phyloP scores from a whole-genome alignment of 2,888 invertebrate species.

The Calameuta filiformis region DNA sequence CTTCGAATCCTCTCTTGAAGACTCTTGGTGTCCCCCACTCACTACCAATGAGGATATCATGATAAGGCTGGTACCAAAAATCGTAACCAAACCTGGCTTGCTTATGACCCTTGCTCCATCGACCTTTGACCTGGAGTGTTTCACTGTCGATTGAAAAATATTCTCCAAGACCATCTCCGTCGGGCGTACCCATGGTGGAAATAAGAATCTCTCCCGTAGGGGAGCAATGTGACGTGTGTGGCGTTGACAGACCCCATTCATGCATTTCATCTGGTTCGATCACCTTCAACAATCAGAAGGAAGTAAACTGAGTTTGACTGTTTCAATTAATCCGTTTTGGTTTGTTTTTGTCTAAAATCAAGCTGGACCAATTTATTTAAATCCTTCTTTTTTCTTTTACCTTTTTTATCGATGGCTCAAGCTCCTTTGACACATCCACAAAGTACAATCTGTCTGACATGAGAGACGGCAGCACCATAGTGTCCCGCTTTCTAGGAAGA shows the following conservation, averaged over 20 bases:
- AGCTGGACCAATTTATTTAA: background rate
- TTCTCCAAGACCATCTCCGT: slow-evolving; percentile 88
- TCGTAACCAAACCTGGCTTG: slow-evolving; percentile 89
- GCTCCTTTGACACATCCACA: slow-evolving; percentile 81
- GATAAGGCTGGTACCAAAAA: slow-evolving; percentile 97
- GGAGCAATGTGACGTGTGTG: slow-evolving; percentile 95
- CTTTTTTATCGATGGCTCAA: slow-evolving; percentile 79
- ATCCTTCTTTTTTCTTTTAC: slow-evolving; percentile 62
- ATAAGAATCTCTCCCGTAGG: slow-evolving; percentile 95
- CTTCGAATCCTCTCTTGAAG: slow-evolving; percentile 75
- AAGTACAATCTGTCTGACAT: slow-evolving; percentile 86
- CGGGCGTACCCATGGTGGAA: slow-evolving; percentile 89
- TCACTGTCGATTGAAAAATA: slow-evolving; percentile 89
- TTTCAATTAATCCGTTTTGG: background rate
- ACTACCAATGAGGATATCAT: slow-evolving; percentile 88
- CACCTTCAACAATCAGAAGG: slow-evolving; percentile 67
- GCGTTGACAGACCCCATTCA: slow-evolving; percentile 81
- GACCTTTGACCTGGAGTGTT: slow-evolving; percentile 81
- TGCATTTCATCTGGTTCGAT: slow-evolving; percentile 85
- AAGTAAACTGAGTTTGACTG: background rate
- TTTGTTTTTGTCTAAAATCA: background rate
- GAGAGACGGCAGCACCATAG: slow-evolving; percentile 85
- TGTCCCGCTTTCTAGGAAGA: slow-evolving; percentile 72
- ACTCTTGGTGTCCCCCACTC: slow-evolving; percentile 94
- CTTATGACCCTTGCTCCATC: slow-evolving; percentile 79